phyloP scores from a whole-genome alignment of 2,888 invertebrate genomes.

The Thelaira solivaga region DNA sequence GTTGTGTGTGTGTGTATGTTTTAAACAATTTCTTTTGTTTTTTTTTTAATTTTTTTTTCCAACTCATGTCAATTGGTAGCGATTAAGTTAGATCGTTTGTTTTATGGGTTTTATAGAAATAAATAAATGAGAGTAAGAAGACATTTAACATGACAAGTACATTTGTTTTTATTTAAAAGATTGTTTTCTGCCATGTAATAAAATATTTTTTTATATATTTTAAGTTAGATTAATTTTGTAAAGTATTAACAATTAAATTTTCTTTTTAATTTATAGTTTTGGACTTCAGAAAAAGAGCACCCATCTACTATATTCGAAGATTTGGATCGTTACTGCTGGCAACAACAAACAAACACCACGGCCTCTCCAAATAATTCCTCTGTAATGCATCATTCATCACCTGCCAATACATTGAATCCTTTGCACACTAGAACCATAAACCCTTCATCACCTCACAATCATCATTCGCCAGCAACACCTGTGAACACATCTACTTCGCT shows the following conservation, averaged over 20 bases:
- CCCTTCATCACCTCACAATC: constrained; percentile 60
- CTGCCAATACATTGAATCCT: constrained; percentile 75
- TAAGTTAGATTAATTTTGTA: too few relatives aligned
- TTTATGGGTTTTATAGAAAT: constrained; percentile 28
- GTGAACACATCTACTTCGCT: constrained; percentile 48
- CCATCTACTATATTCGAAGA: constrained; percentile 88
- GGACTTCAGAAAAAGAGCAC: constrained; percentile 79
- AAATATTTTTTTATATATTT: too few relatives aligned
- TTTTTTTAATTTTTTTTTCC: constrained; percentile 15
- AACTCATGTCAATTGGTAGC: constrained; percentile 58
- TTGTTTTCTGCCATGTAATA: too few relatives aligned
- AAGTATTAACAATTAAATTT: neutral
- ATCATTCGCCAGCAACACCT: constrained; percentile 63
- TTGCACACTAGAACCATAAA: constrained; percentile 53
- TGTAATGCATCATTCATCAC: constrained; percentile 70
- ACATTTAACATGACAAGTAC: constrained; percentile 64
- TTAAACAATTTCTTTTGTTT: constrained; percentile 16
- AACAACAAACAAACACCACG: constrained; percentile 79
- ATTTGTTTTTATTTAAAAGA: constrained; percentile 48
- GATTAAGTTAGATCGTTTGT: constrained; percentile 60
- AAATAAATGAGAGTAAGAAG: constrained; percentile 52
- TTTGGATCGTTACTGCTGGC: constrained; percentile 91
- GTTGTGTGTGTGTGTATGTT: neutral
- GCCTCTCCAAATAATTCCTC: constrained; percentile 63
- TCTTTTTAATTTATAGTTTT: constrained; percentile 70